Conservation (phyloP, 2,797 vertebrate genomes). For the Microtus californicus region DNA sequence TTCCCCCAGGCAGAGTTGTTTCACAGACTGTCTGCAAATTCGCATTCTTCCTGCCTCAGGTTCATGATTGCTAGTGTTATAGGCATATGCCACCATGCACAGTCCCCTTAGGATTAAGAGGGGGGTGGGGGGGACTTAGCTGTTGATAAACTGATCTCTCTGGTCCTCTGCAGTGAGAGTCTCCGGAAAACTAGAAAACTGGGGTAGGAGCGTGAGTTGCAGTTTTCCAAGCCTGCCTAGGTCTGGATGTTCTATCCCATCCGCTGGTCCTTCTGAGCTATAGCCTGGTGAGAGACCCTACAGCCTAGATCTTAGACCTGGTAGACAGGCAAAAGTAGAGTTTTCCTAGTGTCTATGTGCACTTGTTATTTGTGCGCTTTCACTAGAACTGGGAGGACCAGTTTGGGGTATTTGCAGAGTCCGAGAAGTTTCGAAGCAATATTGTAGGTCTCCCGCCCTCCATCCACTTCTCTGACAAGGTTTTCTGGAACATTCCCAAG, state of each 20-base stretch:
- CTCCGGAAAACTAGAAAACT: conserved; percentile 40
- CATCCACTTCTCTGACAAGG: background rate
- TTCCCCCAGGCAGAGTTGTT: background rate
- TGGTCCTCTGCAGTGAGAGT: background rate
- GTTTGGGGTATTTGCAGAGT: conserved; percentile 75
- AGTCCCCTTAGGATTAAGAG: background rate
- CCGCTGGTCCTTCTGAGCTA: conserved; percentile 4
- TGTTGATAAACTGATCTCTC: conserved; percentile 13
- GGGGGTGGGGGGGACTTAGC: background rate
- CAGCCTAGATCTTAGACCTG: background rate
- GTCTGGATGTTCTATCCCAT: background rate
- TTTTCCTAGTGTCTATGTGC: background rate
- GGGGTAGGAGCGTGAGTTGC: background rate
- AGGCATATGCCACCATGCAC: background rate
- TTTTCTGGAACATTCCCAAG: conserved; percentile 53
- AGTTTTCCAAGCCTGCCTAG: background rate
- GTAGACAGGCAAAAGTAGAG: background rate
- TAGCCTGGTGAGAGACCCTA: conserved; percentile 8
- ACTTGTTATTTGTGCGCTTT: background rate
- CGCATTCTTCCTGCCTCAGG: background rate
- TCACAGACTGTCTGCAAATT: background rate
- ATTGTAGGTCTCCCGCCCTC: background rate
- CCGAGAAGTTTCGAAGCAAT: conserved; percentile 50
- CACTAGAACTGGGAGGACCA: conserved; percentile 73
- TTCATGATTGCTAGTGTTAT: background rate